phyloP scores from a whole-genome alignment of 2,113 vertebrate genomes.

The Herpetotheres cachinnans region DNA sequence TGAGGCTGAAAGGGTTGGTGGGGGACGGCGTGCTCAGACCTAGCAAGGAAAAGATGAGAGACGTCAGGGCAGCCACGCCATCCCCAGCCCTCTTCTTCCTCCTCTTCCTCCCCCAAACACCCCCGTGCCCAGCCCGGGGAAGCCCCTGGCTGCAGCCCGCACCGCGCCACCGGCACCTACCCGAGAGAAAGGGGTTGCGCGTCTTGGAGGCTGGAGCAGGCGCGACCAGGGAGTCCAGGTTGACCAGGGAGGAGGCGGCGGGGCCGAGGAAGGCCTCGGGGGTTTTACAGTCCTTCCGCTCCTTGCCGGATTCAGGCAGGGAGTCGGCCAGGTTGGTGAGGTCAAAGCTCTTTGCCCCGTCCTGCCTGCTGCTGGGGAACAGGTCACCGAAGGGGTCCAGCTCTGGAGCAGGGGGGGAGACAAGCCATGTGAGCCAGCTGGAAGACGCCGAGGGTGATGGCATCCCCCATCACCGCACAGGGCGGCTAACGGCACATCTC shows the following conservation, averaged over 20 bases:
- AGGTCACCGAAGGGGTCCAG: slow-evolving; percentile 85
- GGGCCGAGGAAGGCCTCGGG: slow-evolving; percentile 91
- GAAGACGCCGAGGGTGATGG: neutral
- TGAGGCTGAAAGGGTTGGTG: slow-evolving; percentile 86
- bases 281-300: slow-evolving; percentile 76
- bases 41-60: slow-evolving; percentile 2
- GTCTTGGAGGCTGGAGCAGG: slow-evolving; percentile 72
- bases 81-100: neutral
- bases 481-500: neutral
- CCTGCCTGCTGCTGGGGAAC: slow-evolving; percentile 81
- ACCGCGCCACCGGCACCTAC: slow-evolving; percentile 50
- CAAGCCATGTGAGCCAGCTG: neutral
- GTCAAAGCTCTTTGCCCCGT: slow-evolving; percentile 79
- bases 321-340: slow-evolving; percentile 77
- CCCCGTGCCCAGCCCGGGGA: neutral
- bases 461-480: fast-evolving
- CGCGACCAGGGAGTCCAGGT: slow-evolving; percentile 86
- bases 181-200: slow-evolving; percentile 90
- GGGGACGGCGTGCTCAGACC: slow-evolving; percentile 80
- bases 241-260: slow-evolving; percentile 87
- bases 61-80: neutral
- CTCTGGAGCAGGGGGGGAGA: slow-evolving; percentile 69
- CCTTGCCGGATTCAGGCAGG: slow-evolving; percentile 69
- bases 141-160: neutral
- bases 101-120: neutral